These are phyloP conservation scores for human (Homo sapiens) DNA, from an alignment of 2,113 vertebrate species.

Conservation along the genomic window GRCh38 chr5:166676001-166676500, in stretches of 20 bases:
- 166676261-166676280: slow-evolving; percentile 71
- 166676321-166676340: slow-evolving; percentile 73
- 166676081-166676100: slow-evolving; percentile 42
- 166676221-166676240: slow-evolving; percentile 78
- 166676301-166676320: slow-evolving; percentile 75
- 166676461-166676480: slow-evolving; percentile 53
- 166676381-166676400: slow-evolving; percentile 77
- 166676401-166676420: slow-evolving; percentile 71
- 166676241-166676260: slow-evolving; percentile 81
- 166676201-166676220: slow-evolving; percentile 78
- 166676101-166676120: slow-evolving; percentile 52
- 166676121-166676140: slow-evolving; percentile 37
- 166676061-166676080: slow-evolving; percentile 1
- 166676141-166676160: slow-evolving; percentile 75
- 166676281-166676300: slow-evolving; percentile 83
- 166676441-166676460: slow-evolving; percentile 74
- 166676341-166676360: slow-evolving; percentile 80
- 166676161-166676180: slow-evolving; percentile 73
- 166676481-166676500: slow-evolving; percentile 18
- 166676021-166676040: slow-evolving; percentile 26
- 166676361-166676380: slow-evolving; percentile 80
- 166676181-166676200: slow-evolving; percentile 70
- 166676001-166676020: neutral
- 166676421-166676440: slow-evolving; percentile 55
- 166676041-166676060: neutral